Evolutionary conservation across 2,888 invertebrate genomes (phyloP).

Genomic region (Seladonia tumulorum): DNA sequence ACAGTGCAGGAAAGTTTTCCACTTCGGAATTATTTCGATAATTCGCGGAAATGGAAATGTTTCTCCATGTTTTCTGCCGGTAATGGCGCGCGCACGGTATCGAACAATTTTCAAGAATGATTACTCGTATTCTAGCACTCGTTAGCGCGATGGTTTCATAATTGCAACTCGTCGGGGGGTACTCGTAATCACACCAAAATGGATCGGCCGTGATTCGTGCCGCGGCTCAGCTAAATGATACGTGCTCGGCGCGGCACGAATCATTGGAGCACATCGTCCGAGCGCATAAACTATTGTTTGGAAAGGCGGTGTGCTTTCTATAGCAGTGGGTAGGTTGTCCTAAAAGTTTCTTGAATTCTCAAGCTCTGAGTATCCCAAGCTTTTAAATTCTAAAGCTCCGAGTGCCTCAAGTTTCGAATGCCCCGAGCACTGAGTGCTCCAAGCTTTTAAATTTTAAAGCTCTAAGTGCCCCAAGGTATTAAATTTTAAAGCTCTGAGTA

Average conservation of each 20-base stretch:
- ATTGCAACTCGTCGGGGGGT: not conserved
- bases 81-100: not conserved
- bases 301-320: not conserved
- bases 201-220: not conserved
- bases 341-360: not conserved
- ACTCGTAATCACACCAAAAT: not conserved
- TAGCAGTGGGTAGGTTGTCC: not conserved
- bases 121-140: not conserved
- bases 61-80: not conserved
- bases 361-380: too few species aligned
- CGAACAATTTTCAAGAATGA: slow-evolving; percentile 1
- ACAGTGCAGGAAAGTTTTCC: not conserved
- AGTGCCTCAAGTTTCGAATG: too few species aligned
- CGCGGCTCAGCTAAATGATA: not conserved
- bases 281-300: not conserved
- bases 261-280: not conserved
- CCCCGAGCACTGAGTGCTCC: too few species aligned
- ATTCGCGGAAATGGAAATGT: not conserved
- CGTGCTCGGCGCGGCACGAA: not conserved
- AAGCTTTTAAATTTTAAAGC: too few species aligned
- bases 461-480: too few species aligned
- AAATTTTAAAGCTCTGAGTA: too few species aligned
- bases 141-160: not conserved
- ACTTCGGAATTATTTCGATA: not conserved
- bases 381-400: too few species aligned